These are phyloP conservation scores for Entomyzon cyanotis DNA, from an alignment of 2,113 vertebrate species.

Conservation along the genomic window DNA sequence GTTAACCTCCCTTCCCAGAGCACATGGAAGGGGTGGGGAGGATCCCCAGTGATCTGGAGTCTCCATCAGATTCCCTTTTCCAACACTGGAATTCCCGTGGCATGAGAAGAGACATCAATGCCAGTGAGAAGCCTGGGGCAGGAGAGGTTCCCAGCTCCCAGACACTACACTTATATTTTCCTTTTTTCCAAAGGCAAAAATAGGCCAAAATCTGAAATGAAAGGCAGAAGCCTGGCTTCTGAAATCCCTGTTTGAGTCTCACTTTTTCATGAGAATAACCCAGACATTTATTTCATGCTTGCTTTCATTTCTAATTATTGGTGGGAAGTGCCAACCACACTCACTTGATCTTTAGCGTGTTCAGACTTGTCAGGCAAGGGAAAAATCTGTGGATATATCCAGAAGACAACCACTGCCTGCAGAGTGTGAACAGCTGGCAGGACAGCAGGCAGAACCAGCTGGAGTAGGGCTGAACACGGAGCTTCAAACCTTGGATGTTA, in stretches of 20 bases:
- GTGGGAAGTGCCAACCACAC: not conserved
- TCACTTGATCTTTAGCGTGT: not conserved
- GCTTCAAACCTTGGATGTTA: not conserved
- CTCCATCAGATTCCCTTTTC: not conserved
- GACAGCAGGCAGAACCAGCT: not conserved
- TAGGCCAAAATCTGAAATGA: not conserved
- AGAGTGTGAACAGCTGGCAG: not conserved
- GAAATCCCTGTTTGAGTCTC: not conserved
- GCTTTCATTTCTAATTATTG: constrained; percentile 40
- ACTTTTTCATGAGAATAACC: not conserved
- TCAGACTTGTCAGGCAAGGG: not conserved
- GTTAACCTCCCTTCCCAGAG: not conserved
- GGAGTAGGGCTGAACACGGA: not conserved
- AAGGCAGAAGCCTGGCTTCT: not conserved
- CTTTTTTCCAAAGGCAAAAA: not conserved
- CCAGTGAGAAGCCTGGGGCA: not conserved
- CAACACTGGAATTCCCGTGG: not conserved
- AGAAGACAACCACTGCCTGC: not conserved
- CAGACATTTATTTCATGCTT: not conserved
- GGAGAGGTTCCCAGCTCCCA: not conserved
- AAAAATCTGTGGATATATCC: not conserved
- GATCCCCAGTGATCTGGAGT: not conserved
- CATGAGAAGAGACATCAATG: not conserved
- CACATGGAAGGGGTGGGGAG: not conserved
- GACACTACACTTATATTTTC: not conserved